Base-by-base conservation (phyloP, 2,113 vertebrate species). In the Thymallus thymallus region DNA sequence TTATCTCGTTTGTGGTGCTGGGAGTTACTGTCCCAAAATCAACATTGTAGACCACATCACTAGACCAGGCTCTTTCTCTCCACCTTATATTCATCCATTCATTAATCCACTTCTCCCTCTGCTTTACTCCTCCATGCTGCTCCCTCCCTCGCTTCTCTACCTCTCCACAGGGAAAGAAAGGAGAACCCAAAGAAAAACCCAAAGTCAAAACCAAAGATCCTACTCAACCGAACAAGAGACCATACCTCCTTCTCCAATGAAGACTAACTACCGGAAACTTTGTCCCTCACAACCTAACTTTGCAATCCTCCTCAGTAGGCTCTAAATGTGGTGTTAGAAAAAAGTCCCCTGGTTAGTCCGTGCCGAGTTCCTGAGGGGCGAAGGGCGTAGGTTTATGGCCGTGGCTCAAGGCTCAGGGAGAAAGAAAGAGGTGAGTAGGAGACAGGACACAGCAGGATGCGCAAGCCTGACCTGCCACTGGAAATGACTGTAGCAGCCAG, bases 111-210 rank as follows among this genome's bases (percentile, higher is more conserved):
- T 30, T 51, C 24, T 60, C 35, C 12, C 1, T 51, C 48, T 20
- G 51, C 13, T 24, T 16, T 72, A 22, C 22, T 26, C 24, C 67
- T 55, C 58, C 26, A 87, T 76, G 76, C 81, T 66, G 81, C 82
- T 82, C 85, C 85, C 72, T 75, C 78, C 65, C 72, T 75, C 80
- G 26, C 64, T 35, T 66, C 16, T 66, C 77, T 56, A 64, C 18
- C 45, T 76, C 58, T 62, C 78, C 18, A 20, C 9, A 13, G 9
- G 29, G 30, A 60, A 58, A 6, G 55, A 30, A 75, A 68, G 77
- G 51, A 14, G 14, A 83, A 69, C 32, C 73, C 45, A 69, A 6
- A 65, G n/a, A 74, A 14, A 51, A 32, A 68, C 3, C 30, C 26
- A 45, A 61, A 9, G 1, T 45, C 20, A 23, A 20, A 13, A 22